These are phyloP conservation scores for Penaeus indicus DNA, from an alignment of 1,140 invertebrate genomes.

Conservation along the genomic window DNA sequence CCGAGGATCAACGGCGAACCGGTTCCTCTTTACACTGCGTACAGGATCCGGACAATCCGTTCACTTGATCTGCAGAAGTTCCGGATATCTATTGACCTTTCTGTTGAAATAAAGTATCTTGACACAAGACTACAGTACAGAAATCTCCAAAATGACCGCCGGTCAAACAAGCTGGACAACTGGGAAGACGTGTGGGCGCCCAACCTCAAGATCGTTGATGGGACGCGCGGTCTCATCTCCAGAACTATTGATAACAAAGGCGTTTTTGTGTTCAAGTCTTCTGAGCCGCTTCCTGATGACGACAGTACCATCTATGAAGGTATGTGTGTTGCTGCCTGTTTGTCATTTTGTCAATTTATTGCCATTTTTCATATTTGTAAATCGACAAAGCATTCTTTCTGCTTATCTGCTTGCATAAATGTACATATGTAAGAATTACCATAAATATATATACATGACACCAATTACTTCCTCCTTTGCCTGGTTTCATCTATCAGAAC, in stretches of 20 bases:
- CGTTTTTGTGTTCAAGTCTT: neutral
- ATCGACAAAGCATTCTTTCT: too few species aligned
- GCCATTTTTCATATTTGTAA: too few species aligned
- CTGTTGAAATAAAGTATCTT: too few species aligned
- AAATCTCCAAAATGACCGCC: too few species aligned
- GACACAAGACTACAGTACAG: too few species aligned
- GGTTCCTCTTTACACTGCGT: constrained; percentile 6
- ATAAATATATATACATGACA: too few species aligned
- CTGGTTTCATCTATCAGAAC: too few species aligned
- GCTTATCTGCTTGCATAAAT: too few species aligned
- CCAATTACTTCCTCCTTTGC: too few species aligned
- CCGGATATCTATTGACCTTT: neutral
- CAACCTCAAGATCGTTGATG: constrained; percentile 26
- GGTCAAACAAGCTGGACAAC: too few species aligned
- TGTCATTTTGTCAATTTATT: too few species aligned
- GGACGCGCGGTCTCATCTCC: constrained; percentile 15
- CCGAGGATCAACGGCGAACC: neutral
- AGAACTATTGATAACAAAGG: constrained; percentile 8
- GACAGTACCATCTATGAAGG: constrained; percentile 48
- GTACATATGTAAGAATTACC: too few species aligned
- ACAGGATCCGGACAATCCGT: constrained; percentile 39
- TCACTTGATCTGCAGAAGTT: constrained; percentile 25
- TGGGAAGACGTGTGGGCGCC: constrained; percentile 22
- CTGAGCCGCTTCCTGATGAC: constrained; percentile 31
- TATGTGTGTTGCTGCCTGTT: neutral